Evolutionary conservation across 2,888 invertebrate species (phyloP).

Genomic region (Tipula confusa): DNA sequence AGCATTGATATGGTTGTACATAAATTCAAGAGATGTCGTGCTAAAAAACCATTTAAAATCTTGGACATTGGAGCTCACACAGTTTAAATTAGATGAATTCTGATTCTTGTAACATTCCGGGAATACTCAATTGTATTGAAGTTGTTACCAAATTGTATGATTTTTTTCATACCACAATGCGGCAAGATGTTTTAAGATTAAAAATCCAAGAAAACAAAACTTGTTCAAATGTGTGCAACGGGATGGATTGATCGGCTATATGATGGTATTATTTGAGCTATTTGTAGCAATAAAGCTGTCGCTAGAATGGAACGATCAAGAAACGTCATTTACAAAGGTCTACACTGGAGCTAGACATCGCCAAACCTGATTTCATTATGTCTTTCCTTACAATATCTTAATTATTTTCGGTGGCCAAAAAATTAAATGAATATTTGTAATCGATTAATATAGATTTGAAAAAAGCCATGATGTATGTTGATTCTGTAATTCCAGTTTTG

Average conservation of each 20-base stretch:
- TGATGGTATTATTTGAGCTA: neutral
- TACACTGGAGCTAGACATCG: neutral
- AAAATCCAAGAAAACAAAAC: constrained; percentile 27
- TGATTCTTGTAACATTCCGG: neutral
- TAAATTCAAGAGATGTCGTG: neutral
- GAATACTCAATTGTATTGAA: neutral
- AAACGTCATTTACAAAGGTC: neutral
- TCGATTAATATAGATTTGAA: neutral
- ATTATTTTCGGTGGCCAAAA: neutral
- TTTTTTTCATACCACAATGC: constrained; percentile 13
- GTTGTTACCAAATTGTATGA: neutral
- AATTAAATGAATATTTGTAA: neutral
- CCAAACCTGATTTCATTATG: neutral
- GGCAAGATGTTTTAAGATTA: neutral
- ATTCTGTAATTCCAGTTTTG: neutral
- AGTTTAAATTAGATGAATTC: neutral
- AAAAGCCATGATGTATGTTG: neutral
- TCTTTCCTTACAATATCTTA: neutral
- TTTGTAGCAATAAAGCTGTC: constrained; percentile 14
- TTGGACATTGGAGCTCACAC: neutral
- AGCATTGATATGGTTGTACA: neutral
- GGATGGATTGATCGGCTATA: neutral
- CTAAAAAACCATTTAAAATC: neutral
- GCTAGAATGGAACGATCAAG: neutral
- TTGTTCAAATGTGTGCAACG: neutral